Percentiles rank a stretch among this genome's conserved stretches.
phyloP scores from a whole-genome alignment of 1,140 invertebrate species.

The Coptotermes formosanus region DNA sequence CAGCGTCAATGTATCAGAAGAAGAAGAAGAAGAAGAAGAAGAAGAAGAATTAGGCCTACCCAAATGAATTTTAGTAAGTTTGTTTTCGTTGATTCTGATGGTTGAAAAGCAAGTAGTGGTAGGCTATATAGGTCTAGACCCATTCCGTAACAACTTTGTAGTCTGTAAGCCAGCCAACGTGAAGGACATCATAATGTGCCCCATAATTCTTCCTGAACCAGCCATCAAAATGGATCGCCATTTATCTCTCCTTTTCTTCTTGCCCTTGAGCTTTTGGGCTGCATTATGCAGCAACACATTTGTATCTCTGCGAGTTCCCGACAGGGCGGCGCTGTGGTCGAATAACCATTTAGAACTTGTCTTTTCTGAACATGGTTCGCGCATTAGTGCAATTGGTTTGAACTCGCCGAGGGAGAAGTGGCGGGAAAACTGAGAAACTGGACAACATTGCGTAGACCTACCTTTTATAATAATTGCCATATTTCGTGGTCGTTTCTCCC shows the following conservation, averaged over 20 bases:
- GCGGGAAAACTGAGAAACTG: background rate
- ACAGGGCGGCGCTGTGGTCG: background rate
- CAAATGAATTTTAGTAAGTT: too few species aligned
- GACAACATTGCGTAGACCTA: background rate
- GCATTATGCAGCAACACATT: background rate
- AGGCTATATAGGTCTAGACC: too few species aligned
- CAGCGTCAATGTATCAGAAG: too few species aligned
- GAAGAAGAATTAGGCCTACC: too few species aligned
- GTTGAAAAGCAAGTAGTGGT: too few species aligned
- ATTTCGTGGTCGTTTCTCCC: background rate
- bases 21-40: too few species aligned
- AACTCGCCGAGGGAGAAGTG: background rate
- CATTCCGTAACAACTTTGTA: too few species aligned
- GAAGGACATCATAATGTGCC: background rate
- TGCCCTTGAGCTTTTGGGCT: slow-evolving; percentile 24
- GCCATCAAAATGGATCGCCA: background rate
- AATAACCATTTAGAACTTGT: slow-evolving; percentile 10
- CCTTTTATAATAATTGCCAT: slow-evolving; percentile 1
- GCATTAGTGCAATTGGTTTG: slow-evolving; percentile 25
- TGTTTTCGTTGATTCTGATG: too few species aligned
- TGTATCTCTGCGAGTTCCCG: background rate
- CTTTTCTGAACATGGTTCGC: slow-evolving; percentile 16
- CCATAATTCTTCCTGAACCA: background rate
- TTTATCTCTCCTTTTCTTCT: background rate
- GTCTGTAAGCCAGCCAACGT: too few species aligned